Conservation (phyloP, 2,113 vertebrate genomes). For the Apodemus sylvaticus region DNA sequence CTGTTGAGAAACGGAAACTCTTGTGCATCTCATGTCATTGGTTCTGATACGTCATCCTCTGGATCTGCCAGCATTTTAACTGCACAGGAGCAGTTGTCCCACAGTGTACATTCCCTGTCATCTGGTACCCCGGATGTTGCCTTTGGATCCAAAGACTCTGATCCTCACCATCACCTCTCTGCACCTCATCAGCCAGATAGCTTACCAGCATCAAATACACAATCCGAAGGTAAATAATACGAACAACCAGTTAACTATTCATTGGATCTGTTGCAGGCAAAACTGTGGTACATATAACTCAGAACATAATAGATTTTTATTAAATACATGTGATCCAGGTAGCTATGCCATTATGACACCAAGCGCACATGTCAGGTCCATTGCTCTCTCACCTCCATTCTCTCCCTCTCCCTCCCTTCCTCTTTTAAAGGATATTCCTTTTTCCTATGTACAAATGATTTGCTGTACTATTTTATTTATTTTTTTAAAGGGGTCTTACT, state of each 20-base stretch:
- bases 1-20: constrained; percentile 79
- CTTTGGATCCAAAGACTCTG: constrained; percentile 74
- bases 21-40: constrained; percentile 70
- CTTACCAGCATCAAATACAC: constrained; percentile 62
- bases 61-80: constrained; percentile 60
- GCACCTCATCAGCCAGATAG: constrained; percentile 70
- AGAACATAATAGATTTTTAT: not conserved
- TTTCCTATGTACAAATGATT: constrained; percentile 9
- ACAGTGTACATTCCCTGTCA: constrained; percentile 51
- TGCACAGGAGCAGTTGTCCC: constrained; percentile 64
- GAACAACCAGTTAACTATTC: not conserved
- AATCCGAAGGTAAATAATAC: constrained; percentile 82
- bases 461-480: constrained; percentile 12
- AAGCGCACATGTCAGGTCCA: not conserved
- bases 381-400: not conserved
- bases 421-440: not conserved
- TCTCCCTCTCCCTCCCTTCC: not conserved
- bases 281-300: constrained; percentile 2
- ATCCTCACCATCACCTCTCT: constrained; percentile 46
- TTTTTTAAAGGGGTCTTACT: not conserved
- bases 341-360: not conserved
- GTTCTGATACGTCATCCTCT: constrained; percentile 71
- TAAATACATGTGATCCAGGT: constrained; percentile 8
- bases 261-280: not conserved
- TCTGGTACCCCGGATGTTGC: constrained; percentile 40